Evolutionary conservation across 2,113 vertebrate species (phyloP).

Genomic region (Choloepus hoffmanni): DNA sequence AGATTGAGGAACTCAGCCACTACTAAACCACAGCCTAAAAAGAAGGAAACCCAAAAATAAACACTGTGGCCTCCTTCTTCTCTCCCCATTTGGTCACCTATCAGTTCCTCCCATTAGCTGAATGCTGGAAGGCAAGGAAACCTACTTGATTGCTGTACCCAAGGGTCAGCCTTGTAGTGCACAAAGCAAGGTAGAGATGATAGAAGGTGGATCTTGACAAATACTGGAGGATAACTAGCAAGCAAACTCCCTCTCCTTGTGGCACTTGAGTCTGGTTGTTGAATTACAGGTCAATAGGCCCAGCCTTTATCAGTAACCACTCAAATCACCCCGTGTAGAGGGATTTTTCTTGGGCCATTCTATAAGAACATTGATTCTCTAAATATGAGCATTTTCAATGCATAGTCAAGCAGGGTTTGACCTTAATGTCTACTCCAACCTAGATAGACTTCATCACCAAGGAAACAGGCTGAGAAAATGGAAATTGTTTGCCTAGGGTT

Average conservation of each 20-base stretch:
- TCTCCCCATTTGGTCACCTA: background rate
- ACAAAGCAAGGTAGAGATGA: background rate
- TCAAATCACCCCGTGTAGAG: background rate
- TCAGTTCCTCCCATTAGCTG: background rate
- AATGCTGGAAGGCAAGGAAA: background rate
- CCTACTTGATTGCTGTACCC: fast-evolving
- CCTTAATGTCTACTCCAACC: background rate
- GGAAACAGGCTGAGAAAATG: conserved; percentile 36
- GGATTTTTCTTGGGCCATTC: background rate
- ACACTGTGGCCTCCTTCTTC: background rate
- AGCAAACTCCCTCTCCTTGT: background rate
- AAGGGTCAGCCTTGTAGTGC: fast-evolving
- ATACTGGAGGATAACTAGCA: background rate
- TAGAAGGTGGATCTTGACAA: background rate
- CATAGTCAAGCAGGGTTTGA: conserved; percentile 28
- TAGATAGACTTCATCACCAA: conserved; percentile 19
- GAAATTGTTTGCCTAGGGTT: background rate
- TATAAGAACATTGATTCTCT: background rate
- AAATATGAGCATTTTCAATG: background rate
- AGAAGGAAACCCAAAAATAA: background rate
- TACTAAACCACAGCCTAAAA: background rate
- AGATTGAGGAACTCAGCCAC: background rate
- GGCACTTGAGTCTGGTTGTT: background rate
- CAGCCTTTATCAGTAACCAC: background rate
- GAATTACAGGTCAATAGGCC: background rate